These are phyloP conservation scores for Spisula solida DNA, from an alignment of 2,888 invertebrate species.

Conservation along the genomic window DNA sequence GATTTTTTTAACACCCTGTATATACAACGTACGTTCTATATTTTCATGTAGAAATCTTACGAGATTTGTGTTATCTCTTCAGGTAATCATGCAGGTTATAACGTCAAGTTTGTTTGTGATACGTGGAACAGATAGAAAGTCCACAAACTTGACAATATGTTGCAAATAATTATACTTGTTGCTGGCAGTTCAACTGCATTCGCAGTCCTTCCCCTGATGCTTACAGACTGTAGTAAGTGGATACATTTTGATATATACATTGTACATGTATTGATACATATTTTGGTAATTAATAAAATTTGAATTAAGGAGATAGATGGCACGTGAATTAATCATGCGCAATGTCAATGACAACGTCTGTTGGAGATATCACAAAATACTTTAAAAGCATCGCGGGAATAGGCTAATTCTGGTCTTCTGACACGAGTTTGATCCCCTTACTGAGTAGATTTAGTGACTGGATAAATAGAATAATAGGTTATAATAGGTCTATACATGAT, in stretches of 20 bases:
- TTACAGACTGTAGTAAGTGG: slow-evolving; percentile 32
- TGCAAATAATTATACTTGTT: neutral
- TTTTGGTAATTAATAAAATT: neutral
- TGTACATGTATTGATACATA: neutral
- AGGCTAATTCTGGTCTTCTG: no score
- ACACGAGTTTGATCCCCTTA: no score
- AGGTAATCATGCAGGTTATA: neutral
- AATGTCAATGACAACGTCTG: neutral
- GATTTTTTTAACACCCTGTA: no score
- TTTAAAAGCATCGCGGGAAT: no score
- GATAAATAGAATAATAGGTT: no score
- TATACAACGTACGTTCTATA: no score
- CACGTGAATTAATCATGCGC: neutral
- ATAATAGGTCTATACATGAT: no score
- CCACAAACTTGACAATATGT: neutral
- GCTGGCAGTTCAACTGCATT: neutral
- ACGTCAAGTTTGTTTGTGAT: neutral
- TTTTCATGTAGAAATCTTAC: no score
- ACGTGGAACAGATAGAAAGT: neutral
- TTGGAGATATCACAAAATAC: no score
- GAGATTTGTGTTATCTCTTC: neutral
- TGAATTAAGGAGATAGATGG: neutral
- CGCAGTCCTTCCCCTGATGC: neutral
- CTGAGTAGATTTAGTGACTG: no score
- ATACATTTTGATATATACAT: neutral